Percentiles rank a stretch among this genome's conserved stretches.
Evolutionary conservation across 2,113 vertebrate genomes (phyloP).

Genomic region (Phalacrocorax aristotelis): DNA sequence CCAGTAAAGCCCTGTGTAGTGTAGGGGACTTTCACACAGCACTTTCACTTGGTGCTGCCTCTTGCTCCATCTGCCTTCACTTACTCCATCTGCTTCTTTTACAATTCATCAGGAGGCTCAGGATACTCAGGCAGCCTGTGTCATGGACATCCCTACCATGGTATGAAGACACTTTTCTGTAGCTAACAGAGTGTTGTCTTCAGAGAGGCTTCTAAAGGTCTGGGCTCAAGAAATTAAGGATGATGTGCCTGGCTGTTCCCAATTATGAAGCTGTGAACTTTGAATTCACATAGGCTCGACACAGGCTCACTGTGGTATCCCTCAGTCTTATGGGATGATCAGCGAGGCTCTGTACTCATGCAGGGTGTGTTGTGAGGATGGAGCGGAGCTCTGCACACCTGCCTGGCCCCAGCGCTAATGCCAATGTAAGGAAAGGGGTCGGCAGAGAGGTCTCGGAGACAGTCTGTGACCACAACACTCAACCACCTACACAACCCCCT

Average conservation of each 20-base stretch:
- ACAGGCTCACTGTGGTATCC: rapidly evolving
- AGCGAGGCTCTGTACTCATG: not conserved
- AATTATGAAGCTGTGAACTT: rapidly evolving
- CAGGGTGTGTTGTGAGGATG: not conserved
- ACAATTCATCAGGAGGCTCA: not conserved
- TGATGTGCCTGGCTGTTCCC: not conserved
- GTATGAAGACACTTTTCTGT: not conserved
- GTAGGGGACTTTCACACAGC: not conserved
- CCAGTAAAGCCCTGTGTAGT: not conserved
- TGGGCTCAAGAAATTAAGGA: not conserved
- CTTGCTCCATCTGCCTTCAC: not conserved
- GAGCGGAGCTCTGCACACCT: not conserved
- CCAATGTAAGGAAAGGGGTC: rapidly evolving
- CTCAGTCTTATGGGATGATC: rapidly evolving
- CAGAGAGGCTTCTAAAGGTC: not conserved
- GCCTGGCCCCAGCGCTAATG: not conserved
- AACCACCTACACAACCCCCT: rapidly evolving
- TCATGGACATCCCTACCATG: not conserved
- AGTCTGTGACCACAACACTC: not conserved
- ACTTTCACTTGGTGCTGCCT: not conserved
- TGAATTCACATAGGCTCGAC: not conserved
- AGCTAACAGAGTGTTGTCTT: not conserved
- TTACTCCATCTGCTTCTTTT: not conserved
- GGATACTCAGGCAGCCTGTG: not conserved
- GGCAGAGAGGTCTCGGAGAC: not conserved